Percentiles rank a stretch among this genome's conserved stretches.
Evolutionary conservation across 2,888 invertebrate genomes (phyloP).

Genomic region (Eupithecia vulgata): DNA sequence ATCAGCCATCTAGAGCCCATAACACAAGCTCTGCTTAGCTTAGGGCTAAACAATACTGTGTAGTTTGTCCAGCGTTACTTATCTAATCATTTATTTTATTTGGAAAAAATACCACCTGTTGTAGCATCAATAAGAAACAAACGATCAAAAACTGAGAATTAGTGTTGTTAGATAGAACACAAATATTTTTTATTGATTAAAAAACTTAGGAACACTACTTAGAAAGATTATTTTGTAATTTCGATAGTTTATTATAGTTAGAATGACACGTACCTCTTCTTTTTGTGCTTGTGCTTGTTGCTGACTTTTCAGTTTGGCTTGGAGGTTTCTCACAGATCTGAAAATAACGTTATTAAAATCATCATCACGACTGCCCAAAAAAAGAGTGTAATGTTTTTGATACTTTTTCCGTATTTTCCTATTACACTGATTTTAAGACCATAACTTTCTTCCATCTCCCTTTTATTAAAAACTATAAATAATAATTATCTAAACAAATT

Average conservation of each 20-base stretch:
- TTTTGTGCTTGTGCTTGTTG: slow-evolving; percentile 91
- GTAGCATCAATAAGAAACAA: not conserved
- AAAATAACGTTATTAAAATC: slow-evolving; percentile 55
- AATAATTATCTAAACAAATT: not conserved
- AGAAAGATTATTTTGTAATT: not conserved
- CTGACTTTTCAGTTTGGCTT: slow-evolving; percentile 94
- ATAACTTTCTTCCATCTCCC: not conserved
- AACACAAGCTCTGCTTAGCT: no score
- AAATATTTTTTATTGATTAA: not conserved
- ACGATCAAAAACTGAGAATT: not conserved
- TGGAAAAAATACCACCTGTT: not conserved
- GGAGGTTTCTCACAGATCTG: slow-evolving; percentile 95
- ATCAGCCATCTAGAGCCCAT: no score
- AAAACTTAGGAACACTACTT: not conserved
- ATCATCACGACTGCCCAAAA: not conserved
- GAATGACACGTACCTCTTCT: slow-evolving; percentile 84
- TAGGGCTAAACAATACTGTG: no score
- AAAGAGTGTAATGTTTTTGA: not conserved
- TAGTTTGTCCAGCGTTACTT: no score
- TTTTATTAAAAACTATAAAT: no score
- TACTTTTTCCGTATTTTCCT: not conserved
- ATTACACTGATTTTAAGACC: no score
- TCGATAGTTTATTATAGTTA: not conserved
- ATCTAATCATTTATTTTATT: no score
- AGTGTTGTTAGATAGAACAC: not conserved